Percentiles rank a stretch among this genome's conserved stretches.
Evolutionary conservation across 1,140 invertebrate genomes (phyloP).

Genomic region (Orius insidiosus): DNA sequence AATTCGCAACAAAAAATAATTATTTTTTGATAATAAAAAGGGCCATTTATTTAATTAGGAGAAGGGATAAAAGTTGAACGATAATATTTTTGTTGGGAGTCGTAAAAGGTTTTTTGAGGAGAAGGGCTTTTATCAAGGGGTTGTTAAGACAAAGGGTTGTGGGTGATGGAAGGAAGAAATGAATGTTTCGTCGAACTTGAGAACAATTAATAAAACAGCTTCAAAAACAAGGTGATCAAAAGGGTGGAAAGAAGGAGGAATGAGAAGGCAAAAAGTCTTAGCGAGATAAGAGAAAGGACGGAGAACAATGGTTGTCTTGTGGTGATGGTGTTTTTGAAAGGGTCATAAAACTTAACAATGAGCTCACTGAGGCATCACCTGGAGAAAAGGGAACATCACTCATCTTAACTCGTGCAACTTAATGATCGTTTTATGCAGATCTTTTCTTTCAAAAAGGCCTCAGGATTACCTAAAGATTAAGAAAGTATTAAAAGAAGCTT

Average conservation of each 20-base stretch:
- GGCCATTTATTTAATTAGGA: too few species aligned
- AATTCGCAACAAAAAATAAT: too few species aligned
- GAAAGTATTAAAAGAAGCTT: too few species aligned
- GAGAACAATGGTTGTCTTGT: slow-evolving; percentile 5
- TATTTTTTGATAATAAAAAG: too few species aligned
- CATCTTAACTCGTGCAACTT: neutral
- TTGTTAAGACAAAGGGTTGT: too few species aligned
- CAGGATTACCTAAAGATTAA: neutral
- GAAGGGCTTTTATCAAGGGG: too few species aligned
- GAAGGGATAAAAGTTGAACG: too few species aligned
- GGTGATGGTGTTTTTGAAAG: slow-evolving; percentile 12
- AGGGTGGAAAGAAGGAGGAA: slow-evolving; percentile 6
- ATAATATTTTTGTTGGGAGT: too few species aligned
- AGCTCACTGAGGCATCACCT: slow-evolving; percentile 14
- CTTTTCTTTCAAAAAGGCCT: neutral
- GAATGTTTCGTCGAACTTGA: neutral
- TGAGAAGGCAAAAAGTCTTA: slow-evolving; percentile 3
- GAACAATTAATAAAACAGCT: slow-evolving; percentile 12
- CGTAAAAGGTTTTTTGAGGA: too few species aligned
- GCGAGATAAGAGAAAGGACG: slow-evolving; percentile 2
- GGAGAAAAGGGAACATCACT: slow-evolving; percentile 6
- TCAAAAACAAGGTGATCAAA: slow-evolving; percentile 10
- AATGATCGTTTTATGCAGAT: slow-evolving; percentile 9
- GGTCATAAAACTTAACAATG: slow-evolving; percentile 15
- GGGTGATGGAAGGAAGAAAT: neutral